Percentiles rank a stretch among this genome's conserved stretches.
These are phyloP conservation scores for Drosophila basisetae DNA, from an alignment of 2,888 invertebrate species.

Conservation along the genomic window DNA sequence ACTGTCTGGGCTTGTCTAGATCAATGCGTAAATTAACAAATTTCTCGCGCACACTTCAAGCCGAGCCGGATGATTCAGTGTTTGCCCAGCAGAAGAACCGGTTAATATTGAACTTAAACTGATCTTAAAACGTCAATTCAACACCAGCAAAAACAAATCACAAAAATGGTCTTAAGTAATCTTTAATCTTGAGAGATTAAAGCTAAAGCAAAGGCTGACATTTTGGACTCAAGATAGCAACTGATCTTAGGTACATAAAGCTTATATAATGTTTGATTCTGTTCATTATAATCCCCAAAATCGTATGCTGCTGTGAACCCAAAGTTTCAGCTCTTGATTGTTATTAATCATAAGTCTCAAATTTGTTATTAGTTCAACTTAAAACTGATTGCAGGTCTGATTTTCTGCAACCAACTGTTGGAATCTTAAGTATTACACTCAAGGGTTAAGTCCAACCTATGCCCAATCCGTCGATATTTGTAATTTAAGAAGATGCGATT, in stretches of 20 bases:
- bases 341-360: background rate
- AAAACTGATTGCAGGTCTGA: background rate
- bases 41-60: background rate
- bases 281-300: fast-evolving
- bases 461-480: constrained; percentile 36
- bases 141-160: background rate
- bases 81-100: background rate
- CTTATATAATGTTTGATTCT: background rate
- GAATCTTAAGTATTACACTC: background rate
- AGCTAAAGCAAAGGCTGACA: background rate
- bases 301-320: background rate
- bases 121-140: background rate
- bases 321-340: background rate
- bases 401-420: background rate
- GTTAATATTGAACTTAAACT: background rate
- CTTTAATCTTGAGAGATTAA: background rate
- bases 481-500: constrained; percentile 72
- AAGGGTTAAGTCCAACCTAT: background rate
- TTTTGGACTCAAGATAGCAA: background rate
- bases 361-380: background rate
- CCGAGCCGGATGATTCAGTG: background rate
- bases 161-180: background rate
- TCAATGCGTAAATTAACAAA: constrained; percentile 13
- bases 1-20: constrained; percentile 1
- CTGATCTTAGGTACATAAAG: background rate